phyloP scores from a whole-genome alignment of 2,797 vertebrate species.

The Onychomys leucogaster region DNA sequence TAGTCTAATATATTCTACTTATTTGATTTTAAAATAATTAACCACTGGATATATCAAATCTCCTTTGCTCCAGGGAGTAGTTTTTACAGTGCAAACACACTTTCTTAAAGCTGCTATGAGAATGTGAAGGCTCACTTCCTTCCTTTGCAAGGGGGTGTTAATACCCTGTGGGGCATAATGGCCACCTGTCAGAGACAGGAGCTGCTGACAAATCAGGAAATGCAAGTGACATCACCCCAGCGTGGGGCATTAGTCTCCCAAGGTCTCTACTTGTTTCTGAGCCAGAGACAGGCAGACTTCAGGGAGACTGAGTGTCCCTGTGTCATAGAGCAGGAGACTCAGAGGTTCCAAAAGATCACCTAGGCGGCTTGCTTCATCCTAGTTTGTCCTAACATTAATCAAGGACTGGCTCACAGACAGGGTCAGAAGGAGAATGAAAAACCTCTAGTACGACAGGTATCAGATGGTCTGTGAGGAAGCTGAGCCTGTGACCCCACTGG shows the following conservation, averaged over 20 bases:
- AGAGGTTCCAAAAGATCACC: constrained; percentile 62
- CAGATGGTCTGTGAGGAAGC: neutral
- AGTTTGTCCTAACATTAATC: constrained; percentile 26
- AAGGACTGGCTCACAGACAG: constrained; percentile 61
- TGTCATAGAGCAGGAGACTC: constrained; percentile 19
- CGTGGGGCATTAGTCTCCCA: constrained; percentile 31
- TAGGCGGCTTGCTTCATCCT: neutral
- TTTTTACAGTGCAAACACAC: neutral
- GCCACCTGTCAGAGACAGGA: neutral
- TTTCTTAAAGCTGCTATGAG: neutral
- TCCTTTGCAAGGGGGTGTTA: neutral
- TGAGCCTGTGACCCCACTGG: neutral
- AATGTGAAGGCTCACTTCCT: neutral
- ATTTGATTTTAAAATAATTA: constrained; percentile 25
- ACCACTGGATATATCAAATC: neutral
- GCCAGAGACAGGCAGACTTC: neutral
- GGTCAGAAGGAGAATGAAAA: constrained; percentile 28
- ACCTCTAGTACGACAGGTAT: constrained; percentile 37
- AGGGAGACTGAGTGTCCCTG: neutral
- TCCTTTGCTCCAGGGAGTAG: neutral
- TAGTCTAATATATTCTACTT: neutral
- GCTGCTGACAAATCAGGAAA: neutral
- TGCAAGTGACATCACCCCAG: constrained; percentile 64
- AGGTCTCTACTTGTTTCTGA: constrained; percentile 19
- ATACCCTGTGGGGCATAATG: neutral